These are phyloP conservation scores for Petaurus breviceps DNA, from an alignment of 2,113 vertebrate species.

Conservation along the genomic window DNA sequence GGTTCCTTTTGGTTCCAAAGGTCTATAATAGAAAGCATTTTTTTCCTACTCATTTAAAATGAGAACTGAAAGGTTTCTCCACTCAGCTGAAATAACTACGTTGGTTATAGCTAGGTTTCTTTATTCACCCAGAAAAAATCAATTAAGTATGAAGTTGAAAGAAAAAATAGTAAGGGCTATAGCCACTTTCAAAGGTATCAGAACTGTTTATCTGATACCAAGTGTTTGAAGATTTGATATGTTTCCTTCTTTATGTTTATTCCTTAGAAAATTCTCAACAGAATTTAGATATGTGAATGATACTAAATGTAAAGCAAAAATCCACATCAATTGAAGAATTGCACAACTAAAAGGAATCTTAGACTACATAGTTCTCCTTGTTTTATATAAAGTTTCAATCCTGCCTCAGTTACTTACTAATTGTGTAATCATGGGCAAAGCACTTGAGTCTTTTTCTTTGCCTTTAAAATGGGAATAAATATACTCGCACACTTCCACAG, in stretches of 20 bases:
- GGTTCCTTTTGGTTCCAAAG: not conserved
- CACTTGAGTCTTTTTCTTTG: not conserved
- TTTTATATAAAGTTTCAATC: not conserved
- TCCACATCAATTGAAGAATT: not conserved
- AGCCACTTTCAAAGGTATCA: no score
- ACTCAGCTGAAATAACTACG: not conserved
- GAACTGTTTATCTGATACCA: not conserved
- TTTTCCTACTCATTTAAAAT: not conserved
- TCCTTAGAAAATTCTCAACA: not conserved
- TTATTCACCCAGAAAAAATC: not conserved
- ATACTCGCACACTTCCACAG: not conserved
- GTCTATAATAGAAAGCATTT: not conserved
- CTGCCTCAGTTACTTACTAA: not conserved
- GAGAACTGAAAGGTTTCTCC: not conserved
- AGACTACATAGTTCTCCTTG: not conserved
- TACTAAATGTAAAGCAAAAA: not conserved
- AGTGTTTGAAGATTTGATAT: not conserved
- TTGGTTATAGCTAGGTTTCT: not conserved
- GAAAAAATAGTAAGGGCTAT: not conserved
- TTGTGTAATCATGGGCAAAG: not conserved
- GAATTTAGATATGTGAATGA: not conserved
- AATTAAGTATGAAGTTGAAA: not conserved
- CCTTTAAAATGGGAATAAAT: not conserved
- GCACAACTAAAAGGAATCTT: not conserved
- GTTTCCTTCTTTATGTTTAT: not conserved